Conservation (phyloP, 2,113 vertebrate genomes). For the Parotia lawesii region DNA sequence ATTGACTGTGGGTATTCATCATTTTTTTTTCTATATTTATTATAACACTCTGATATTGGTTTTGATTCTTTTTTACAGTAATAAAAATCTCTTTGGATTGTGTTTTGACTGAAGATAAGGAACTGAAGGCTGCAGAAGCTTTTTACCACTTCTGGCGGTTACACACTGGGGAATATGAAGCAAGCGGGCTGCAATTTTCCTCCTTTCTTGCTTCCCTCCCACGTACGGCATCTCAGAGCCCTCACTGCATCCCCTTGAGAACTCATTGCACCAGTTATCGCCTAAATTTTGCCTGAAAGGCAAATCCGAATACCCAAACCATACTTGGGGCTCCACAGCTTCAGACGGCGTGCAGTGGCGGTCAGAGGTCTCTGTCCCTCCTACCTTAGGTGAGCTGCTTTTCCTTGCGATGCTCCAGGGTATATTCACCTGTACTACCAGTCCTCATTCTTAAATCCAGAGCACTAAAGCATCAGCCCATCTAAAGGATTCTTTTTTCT, state of each 20-base stretch:
- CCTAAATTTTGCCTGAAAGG: neutral
- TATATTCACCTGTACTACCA: neutral
- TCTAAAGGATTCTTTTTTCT: neutral
- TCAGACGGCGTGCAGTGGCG: fast-evolving
- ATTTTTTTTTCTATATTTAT: neutral
- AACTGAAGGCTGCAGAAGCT: neutral
- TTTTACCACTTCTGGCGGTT: neutral
- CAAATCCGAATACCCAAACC: neutral
- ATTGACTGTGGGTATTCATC: neutral
- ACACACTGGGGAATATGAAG: neutral
- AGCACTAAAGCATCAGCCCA: neutral
- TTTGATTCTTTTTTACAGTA: neutral
- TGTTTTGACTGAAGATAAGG: neutral
- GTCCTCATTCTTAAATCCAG: neutral
- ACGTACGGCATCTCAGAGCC: fast-evolving
- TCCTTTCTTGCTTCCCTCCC: neutral
- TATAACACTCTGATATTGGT: fast-evolving
- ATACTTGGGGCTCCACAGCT: neutral
- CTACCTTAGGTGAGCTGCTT: neutral
- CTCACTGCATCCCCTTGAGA: neutral
- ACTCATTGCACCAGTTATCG: neutral
- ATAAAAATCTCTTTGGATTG: neutral
- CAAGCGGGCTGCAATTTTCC: neutral
- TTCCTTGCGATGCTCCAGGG: neutral
- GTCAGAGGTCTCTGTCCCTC: neutral